Percentiles rank a stretch among this genome's conserved stretches.
These are phyloP conservation scores for Drosophila nr. medialis DNA, from an alignment of 2,888 invertebrate species.

Conservation along the genomic window DNA sequence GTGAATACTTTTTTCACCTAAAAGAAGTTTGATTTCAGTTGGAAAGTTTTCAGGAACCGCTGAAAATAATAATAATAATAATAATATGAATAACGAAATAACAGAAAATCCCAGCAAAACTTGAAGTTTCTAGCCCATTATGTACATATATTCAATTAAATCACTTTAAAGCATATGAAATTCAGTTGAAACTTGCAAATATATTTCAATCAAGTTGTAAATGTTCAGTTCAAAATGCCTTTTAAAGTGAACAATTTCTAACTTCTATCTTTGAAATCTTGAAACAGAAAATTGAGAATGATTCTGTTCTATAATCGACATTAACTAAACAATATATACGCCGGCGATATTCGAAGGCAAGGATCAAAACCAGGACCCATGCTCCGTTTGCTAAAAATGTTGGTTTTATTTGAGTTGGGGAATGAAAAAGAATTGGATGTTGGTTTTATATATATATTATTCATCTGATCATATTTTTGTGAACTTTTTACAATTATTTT, in stretches of 20 bases:
- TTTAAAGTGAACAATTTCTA: accelerated
- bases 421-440: conserved; percentile 29
- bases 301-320: not conserved
- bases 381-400: not conserved
- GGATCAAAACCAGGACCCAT: not conserved
- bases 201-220: not conserved
- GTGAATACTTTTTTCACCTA: not conserved
- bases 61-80: not conserved
- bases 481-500: conserved; percentile 80
- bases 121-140: not conserved
- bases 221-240: not conserved
- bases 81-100: not conserved
- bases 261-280: not conserved
- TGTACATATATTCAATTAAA: not conserved
- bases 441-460: conserved; percentile 74
- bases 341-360: not conserved
- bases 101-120: not conserved
- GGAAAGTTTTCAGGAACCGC: not conserved
- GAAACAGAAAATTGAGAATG: not conserved
- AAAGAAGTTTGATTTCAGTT: not conserved
- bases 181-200: not conserved
- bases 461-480: conserved; percentile 80
- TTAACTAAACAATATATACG: not conserved
- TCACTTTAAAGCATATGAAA: not conserved
- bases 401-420: not conserved